Percentiles rank a stretch among this genome's conserved stretches.
Evolutionary conservation across 1,140 invertebrate species (phyloP).

Genomic region (Lasioglossum baleicum): DNA sequence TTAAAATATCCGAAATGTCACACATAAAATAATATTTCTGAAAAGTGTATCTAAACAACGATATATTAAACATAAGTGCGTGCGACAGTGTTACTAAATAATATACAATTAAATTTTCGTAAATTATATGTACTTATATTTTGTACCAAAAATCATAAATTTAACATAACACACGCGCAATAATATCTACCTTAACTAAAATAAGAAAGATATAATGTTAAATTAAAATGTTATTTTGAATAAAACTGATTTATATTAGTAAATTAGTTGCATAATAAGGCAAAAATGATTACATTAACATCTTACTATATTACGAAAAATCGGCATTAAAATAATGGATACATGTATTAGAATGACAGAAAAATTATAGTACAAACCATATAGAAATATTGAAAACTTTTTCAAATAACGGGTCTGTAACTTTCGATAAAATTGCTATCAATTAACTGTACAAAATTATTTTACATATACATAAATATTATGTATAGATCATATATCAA

Average conservation of each 20-base stretch:
- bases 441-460: background rate
- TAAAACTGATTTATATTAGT: background rate
- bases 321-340: background rate
- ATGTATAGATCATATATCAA: background rate
- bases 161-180: background rate
- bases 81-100: background rate
- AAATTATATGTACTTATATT: background rate
- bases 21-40: background rate
- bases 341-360: background rate
- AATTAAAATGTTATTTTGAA: background rate
- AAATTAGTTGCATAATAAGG: constrained; percentile 4
- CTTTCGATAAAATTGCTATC: background rate
- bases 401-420: background rate
- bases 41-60: background rate
- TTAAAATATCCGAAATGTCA: constrained; percentile 21
- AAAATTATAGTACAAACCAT: background rate
- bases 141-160: background rate
- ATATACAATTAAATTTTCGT: background rate
- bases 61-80: background rate
- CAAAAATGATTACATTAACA: background rate
- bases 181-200: constrained; percentile 5
- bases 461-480: background rate
- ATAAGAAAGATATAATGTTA: background rate
- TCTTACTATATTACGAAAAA: background rate
- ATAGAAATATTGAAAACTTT: background rate